Base-by-base conservation (phyloP, 2,113 vertebrate genomes). In the Phylloscopus trochilus region DNA sequence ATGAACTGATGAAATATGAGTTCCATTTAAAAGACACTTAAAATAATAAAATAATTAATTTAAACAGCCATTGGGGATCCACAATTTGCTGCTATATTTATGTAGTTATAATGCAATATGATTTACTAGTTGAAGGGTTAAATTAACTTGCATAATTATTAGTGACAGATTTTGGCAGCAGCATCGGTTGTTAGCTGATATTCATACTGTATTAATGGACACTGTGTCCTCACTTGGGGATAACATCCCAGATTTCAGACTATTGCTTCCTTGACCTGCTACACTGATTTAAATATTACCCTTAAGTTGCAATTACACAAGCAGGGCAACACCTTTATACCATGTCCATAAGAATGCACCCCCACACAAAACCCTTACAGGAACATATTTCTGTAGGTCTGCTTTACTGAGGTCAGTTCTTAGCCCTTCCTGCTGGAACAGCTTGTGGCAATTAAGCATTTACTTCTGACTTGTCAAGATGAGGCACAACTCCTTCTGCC, bases 381-480 rank as follows among this genome's bases (percentile, higher is more conserved):
- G 51, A 90, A 68, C 35, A 35, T 31, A 27, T 76, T 86, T 86
- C 37, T 81, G 11, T 16, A 26, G 35, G 21, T 68, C 51, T 79
- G 16, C 69, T 89, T 89, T 53, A 68, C 37, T 2, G 23, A 73
- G 72, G 75, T 89, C 75, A 69, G 69, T 24, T 46, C 72, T 87
- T 69, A 51, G 46, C 52, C 41, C n/a, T 92, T 46, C 51, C 59
- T 87, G 73, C 46, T 77, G 73, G 47, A 76, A 83, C 62, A 83
- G 66, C 73, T 79, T 83, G 72, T 73, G 83, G 90, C 91, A 92
- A 83, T 86, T 89, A 89, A 95, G 92, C 41, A 19, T 74, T 83
- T 81, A 73, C 80, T 92, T 87, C 59, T 81, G 78, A 64, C 82
- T 93, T 87, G 84, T 81, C 5, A 7, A 78, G 68, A 77, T 77